These are phyloP conservation scores for Sprattus sprattus DNA, from an alignment of 2,113 vertebrate species.

Conservation along the genomic window DNA sequence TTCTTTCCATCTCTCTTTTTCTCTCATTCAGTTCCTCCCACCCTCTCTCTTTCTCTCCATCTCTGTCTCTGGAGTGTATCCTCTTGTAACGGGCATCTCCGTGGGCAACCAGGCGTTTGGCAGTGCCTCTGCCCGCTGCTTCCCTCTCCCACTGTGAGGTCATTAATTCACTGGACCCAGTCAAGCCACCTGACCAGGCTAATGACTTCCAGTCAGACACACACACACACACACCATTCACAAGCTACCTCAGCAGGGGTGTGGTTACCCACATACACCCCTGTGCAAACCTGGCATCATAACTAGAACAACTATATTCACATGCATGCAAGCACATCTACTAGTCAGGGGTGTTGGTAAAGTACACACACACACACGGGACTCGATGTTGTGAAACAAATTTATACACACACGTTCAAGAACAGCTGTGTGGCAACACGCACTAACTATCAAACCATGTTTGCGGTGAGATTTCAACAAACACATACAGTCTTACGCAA, in stretches of 20 bases:
- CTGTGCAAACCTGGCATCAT: neutral
- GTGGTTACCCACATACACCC: neutral
- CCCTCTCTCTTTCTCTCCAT: slow-evolving; percentile 26
- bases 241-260: neutral
- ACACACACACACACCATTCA: neutral
- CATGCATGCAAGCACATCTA: neutral
- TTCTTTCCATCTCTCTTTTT: slow-evolving; percentile 17
- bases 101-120: slow-evolving; percentile 53
- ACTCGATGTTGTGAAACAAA: neutral
- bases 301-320: neutral
- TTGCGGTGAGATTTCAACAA: neutral
- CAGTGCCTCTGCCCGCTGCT: slow-evolving; percentile 52
- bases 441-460: neutral
- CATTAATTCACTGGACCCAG: slow-evolving; percentile 60
- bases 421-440: neutral
- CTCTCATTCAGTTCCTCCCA: slow-evolving; percentile 33
- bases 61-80: slow-evolving; percentile 15
- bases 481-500: neutral
- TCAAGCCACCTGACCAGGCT: slow-evolving; percentile 53
- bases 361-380: slow-evolving; percentile 39
- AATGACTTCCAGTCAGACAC: slow-evolving; percentile 51
- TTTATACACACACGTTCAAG: neutral
- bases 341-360: slow-evolving; percentile 25
- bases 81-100: neutral
- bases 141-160: slow-evolving; percentile 59